Evolutionary conservation across 1,140 invertebrate genomes (phyloP), one percentile per base, ranked within the genome.

Genomic region (Aphelinus certus): DNA sequence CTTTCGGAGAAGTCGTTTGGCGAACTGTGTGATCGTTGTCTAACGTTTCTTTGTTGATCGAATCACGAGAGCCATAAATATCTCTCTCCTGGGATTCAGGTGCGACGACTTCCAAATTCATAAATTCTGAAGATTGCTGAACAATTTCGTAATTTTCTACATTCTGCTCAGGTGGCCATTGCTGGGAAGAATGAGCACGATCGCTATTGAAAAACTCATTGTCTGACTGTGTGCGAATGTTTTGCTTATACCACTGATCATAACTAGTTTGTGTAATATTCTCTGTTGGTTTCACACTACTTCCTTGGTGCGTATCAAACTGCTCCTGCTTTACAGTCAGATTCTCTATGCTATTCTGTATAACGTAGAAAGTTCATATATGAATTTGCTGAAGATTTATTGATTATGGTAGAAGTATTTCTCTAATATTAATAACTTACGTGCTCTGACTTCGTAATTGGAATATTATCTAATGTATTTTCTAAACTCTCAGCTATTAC

Each of bases 201-300:
- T 86, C 83, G 61, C 78, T 83, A 3, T 63, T 45, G 7, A 76
- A 82, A 72, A 82, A 84, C 3, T 71, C 61, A 49, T 79, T 78
- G 47, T 78, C 75, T 10, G 75, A 9, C 3, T 78, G 77, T 51
- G 67, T 51, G 4, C 77, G 65, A 43, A 82, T 43, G 73, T 74
- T 82, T 9, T 84, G 83, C 57, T 86, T 88, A 58, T 88, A 88
- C 86, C 87, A 88, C 10, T 87, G 85, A 75, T 88, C 87, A 45
- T 85, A 88, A 7, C 79, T 81, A 5, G 80, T 78, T 72, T 82
- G 81, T n/a, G 82, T 51, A 67, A 76, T 65, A 55, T 72, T 82
- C 56, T 80, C 81, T 6, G 46, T 45, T 43, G 62, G 58, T 55
- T 75, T 75, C 7, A 49, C 42, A 58, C 3, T 47, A 26, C 7